Evolutionary conservation across 2,888 invertebrate genomes (phyloP).

Genomic region (Lasioglossum villosulum): DNA sequence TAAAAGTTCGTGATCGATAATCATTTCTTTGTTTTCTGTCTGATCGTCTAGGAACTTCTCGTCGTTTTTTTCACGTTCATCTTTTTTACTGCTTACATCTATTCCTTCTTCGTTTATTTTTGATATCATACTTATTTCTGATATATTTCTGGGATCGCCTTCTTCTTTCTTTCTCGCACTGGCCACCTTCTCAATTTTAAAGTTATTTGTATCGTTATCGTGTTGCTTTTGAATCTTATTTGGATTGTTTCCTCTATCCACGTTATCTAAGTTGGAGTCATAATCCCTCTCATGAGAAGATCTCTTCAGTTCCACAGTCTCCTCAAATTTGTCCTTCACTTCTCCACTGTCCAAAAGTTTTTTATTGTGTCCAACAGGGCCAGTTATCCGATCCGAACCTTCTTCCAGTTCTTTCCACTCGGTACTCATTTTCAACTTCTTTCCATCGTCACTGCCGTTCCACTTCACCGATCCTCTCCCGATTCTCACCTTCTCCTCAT

Average conservation of each 20-base stretch:
- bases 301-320: neutral
- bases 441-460: neutral
- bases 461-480: neutral
- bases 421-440: too few species aligned
- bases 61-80: neutral
- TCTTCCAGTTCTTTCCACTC: too few species aligned
- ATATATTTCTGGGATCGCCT: neutral
- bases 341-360: neutral
- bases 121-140: neutral
- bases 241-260: neutral
- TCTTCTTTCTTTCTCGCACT: neutral
- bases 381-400: neutral
- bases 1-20: neutral
- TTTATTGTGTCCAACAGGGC: neutral
- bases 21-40: neutral
- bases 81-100: neutral
- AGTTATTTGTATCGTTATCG: too few species aligned
- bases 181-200: neutral
- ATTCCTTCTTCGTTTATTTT: neutral
- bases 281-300: neutral
- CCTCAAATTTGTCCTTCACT: neutral
- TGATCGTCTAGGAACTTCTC: neutral
- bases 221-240: too few species aligned
- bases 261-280: neutral
- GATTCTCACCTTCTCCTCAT: neutral